These are phyloP conservation scores for Lithobates pipiens DNA, from an alignment of 2,797 vertebrate genomes.

Conservation along the genomic window DNA sequence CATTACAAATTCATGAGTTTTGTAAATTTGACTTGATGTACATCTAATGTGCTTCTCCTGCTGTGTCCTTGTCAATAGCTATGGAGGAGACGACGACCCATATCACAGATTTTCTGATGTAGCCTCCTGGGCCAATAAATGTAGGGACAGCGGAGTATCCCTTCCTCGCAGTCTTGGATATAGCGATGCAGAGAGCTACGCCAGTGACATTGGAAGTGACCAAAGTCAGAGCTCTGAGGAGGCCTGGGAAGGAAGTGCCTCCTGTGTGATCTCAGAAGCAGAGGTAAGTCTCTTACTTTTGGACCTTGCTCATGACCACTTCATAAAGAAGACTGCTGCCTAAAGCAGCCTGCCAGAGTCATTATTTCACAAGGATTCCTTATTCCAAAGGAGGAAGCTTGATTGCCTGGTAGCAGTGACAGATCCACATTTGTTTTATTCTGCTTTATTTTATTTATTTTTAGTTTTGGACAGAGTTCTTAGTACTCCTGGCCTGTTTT, in stretches of 20 bases:
- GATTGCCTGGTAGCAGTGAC: too few species aligned
- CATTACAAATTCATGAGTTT: background rate
- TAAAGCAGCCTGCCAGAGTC: too few species aligned
- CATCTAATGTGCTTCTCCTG: background rate
- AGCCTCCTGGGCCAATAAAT: constrained; percentile 74
- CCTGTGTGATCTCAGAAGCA: constrained; percentile 73
- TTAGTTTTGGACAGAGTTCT: too few species aligned
- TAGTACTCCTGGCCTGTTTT: too few species aligned
- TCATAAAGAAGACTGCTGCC: too few species aligned
- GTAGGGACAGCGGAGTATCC: constrained; percentile 79
- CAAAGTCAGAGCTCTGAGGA: constrained; percentile 71
- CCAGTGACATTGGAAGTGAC: constrained; percentile 75
- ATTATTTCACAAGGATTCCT: too few species aligned
- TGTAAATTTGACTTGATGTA: background rate
- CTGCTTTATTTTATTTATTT: too few species aligned
- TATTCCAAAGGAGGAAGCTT: too few species aligned
- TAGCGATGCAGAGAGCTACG: constrained; percentile 61
- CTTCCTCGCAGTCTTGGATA: constrained; percentile 65
- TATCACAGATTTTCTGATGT: constrained; percentile 67
- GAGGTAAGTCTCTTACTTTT: constrained; percentile 70
- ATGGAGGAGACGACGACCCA: constrained; percentile 63
- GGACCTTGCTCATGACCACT: too few species aligned
- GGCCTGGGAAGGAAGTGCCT: constrained; percentile 75
- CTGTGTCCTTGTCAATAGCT: constrained; percentile 47
- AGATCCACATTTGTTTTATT: too few species aligned